Percentiles rank a stretch among this genome's conserved stretches.
These are phyloP conservation scores for Bombus impatiens DNA, from an alignment of 1,140 invertebrate species.

Conservation along the genomic window DNA sequence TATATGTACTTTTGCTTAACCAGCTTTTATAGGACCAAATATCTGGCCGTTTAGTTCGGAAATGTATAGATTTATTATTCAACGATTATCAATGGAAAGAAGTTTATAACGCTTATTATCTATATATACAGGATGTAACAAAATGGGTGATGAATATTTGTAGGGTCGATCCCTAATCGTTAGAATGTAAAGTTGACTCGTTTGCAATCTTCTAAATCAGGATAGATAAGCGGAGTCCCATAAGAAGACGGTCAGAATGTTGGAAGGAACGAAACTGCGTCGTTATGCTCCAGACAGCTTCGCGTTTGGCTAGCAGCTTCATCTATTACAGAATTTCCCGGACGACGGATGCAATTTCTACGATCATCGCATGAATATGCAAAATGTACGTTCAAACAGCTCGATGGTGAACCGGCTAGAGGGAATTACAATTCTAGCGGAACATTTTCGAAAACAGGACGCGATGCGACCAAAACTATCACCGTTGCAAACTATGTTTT, in stretches of 20 bases:
- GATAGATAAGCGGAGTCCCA: background rate
- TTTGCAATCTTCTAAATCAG: background rate
- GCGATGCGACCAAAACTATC: background rate
- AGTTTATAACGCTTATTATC: too few species aligned
- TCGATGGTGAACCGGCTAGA: slow-evolving; percentile 15
- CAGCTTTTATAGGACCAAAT: background rate
- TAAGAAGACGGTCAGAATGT: background rate
- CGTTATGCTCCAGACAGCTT: background rate
- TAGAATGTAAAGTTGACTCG: background rate
- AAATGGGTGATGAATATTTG: too few species aligned
- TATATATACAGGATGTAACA: too few species aligned
- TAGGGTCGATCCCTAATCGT: background rate
- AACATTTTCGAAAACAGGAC: slow-evolving; percentile 19
- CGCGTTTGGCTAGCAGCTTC: slow-evolving; percentile 1
- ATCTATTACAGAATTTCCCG: slow-evolving; percentile 43
- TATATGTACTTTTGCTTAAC: background rate
- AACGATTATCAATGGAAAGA: too few species aligned
- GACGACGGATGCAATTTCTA: slow-evolving; percentile 49
- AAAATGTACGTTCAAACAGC: slow-evolving; percentile 64
- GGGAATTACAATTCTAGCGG: slow-evolving; percentile 30
- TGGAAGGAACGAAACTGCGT: slow-evolving; percentile 30
- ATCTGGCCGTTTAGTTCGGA: background rate
- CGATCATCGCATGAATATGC: slow-evolving; percentile 69
- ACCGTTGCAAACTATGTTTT: background rate
- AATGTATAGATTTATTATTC: background rate